Conservation (phyloP, 23 tunicate genomes). For the Ascidia mentula region DNA sequence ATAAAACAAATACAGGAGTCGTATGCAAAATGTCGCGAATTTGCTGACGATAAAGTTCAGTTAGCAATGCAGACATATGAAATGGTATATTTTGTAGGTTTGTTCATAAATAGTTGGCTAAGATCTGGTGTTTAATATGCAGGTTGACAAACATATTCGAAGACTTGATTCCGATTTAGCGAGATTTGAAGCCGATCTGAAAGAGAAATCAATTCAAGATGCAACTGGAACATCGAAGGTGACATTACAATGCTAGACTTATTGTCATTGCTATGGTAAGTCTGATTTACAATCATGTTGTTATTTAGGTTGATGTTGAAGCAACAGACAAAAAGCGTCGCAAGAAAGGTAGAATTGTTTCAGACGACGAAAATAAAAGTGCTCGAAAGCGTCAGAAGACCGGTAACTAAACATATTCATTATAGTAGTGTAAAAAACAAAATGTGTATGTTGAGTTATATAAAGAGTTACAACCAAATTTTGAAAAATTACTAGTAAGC, state of each 20-base stretch:
- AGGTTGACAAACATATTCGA: conserved; percentile 95
- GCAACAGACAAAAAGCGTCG: conserved; percentile 28
- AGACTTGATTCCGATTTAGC: conserved; percentile 87
- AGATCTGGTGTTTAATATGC: background rate
- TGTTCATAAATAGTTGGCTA: background rate
- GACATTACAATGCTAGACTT: background rate
- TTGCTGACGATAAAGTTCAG: conserved; percentile 87
- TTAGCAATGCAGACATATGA: conserved; percentile 89
- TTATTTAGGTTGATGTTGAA: conserved; percentile 1
- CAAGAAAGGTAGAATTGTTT: conserved; percentile 57
- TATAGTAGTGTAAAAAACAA: too few species aligned
- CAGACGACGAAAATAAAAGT: conserved; percentile 65
- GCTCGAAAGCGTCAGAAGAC: conserved; percentile 61
- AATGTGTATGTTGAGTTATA: too few species aligned
- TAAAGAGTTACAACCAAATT: too few species aligned
- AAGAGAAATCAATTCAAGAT: conserved; percentile 79
- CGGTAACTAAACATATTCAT: too few species aligned
- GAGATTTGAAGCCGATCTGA: conserved; percentile 85
- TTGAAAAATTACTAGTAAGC: too few species aligned
- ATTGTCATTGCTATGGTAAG: background rate
- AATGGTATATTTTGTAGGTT: conserved; percentile 36
- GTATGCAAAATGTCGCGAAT: conserved; percentile 81
- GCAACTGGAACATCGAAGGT: conserved; percentile 69
- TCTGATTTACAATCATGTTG: background rate
- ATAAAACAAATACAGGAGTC: conserved; percentile 77